Percentiles rank a stretch among this genome's conserved stretches.
These are phyloP conservation scores for Indri indri DNA, from an alignment of 2,113 vertebrate species.

Conservation along the genomic window DNA sequence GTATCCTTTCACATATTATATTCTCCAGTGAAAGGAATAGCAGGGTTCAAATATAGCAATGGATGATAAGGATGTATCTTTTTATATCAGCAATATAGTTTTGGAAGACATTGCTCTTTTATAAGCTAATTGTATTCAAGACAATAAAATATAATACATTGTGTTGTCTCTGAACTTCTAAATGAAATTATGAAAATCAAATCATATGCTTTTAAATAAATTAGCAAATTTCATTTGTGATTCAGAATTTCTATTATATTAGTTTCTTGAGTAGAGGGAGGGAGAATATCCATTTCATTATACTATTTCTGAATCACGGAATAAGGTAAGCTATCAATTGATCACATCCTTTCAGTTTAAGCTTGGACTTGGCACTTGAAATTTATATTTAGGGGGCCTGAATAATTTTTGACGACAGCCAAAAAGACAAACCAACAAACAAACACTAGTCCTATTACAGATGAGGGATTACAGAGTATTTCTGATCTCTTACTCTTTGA, in stretches of 20 bases:
- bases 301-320: background rate
- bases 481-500: background rate
- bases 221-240: constrained; percentile 12
- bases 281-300: background rate
- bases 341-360: background rate
- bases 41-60: background rate
- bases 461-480: background rate
- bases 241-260: background rate
- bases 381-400: background rate
- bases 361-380: background rate
- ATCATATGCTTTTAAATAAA: constrained; percentile 35
- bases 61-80: background rate
- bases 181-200: constrained; percentile 36
- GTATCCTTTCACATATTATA: background rate
- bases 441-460: background rate
- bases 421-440: background rate
- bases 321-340: background rate
- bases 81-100: background rate
- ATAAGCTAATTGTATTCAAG: background rate
- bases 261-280: background rate
- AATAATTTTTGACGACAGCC: background rate
- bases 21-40: background rate
- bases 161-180: background rate
- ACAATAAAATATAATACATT: background rate
- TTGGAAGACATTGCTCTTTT: background rate